Conservation (phyloP, 2,888 invertebrate genomes). For the Amphipoea lucens region DNA sequence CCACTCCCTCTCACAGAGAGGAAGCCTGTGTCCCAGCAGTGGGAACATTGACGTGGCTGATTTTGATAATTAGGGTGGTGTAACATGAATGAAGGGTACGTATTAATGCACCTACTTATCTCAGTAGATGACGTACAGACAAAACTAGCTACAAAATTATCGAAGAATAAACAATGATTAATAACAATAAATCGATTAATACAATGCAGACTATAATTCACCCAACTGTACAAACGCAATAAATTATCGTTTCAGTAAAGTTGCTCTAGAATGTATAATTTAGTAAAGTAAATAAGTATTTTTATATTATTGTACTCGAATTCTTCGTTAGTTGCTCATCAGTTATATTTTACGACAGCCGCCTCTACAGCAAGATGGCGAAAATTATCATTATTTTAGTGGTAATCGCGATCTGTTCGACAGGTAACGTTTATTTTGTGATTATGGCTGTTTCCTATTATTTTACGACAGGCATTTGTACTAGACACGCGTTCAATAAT, state of each 20-base stretch:
- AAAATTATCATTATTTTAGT: conserved; percentile 9
- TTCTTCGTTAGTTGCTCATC: neutral
- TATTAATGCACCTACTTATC: no score
- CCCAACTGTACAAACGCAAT: conserved; percentile 44
- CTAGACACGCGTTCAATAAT: neutral
- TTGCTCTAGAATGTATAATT: conserved; percentile 4
- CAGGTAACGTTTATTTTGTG: conserved; percentile 39
- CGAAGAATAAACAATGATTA: neutral
- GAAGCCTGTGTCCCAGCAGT: no score
- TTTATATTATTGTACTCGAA: neutral
- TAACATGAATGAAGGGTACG: neutral
- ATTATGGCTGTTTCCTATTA: neutral
- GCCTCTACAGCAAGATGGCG: conserved; percentile 21
- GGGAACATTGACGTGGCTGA: no score
- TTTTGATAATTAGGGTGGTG: no score
- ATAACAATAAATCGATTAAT: conserved; percentile 28
- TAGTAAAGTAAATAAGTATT: conserved; percentile 5
- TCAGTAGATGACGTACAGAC: neutral
- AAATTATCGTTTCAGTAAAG: conserved; percentile 34
- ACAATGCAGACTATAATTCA: conserved; percentile 31
- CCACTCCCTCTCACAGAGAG: no score
- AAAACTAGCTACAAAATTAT: neutral
- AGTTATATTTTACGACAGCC: neutral
- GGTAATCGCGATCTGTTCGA: neutral
- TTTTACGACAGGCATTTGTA: neutral